Evolutionary conservation across 2,113 vertebrate species (phyloP), one percentile per base, ranked within the genome.

Genomic region (Vombatus ursinus): DNA sequence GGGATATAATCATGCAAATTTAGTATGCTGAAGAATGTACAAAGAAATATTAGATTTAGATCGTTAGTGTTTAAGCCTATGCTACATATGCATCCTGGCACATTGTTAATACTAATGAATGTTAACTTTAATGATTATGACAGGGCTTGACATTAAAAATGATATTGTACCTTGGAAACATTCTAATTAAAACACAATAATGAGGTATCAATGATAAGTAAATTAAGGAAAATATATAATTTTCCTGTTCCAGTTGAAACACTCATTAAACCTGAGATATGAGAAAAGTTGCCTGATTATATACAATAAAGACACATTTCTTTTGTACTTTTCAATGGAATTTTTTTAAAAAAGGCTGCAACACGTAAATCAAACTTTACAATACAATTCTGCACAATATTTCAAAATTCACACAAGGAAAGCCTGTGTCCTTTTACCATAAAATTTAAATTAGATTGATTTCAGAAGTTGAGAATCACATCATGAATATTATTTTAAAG

Each of bases 291-390:
- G n/a, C 8, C 24, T 50, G 4, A 49, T 49, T 49, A 90, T 90
- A 61, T 54, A 90, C 48, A 93, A 54, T 91, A 94, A 93, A 57
- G 90, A 31, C 95, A 47, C 47, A 93, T 53, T 94, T 47, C 25
- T 90, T 93, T 94, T 94, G 91, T 28, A 95, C 54, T 91, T 96
- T 93, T 96, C 95, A 95, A 94, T 11, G 28, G 48, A 50, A 28
- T 26, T 24, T 90, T 50, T 90, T 28, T 31, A 4, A 26, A 50
- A 90, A 90, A 50, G 10, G 1, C 7, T 90, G 37, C 26, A 48
- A 90, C n/a, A 49, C 28, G 24, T 50, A 90, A 90, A 90, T 50
- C 24, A 14, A 84, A 84, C 7, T 84, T 84, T 44, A 84, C 0
- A 84, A 44, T 44, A 77, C n/a, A 77, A 77, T 19, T 84, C 19